A percentile compares a stretch with the other conserved stretches of the same genome.
These are phyloP conservation scores for Coluber constrictor DNA, from an alignment of 2,797 vertebrate species.

Conservation along the genomic window DNA sequence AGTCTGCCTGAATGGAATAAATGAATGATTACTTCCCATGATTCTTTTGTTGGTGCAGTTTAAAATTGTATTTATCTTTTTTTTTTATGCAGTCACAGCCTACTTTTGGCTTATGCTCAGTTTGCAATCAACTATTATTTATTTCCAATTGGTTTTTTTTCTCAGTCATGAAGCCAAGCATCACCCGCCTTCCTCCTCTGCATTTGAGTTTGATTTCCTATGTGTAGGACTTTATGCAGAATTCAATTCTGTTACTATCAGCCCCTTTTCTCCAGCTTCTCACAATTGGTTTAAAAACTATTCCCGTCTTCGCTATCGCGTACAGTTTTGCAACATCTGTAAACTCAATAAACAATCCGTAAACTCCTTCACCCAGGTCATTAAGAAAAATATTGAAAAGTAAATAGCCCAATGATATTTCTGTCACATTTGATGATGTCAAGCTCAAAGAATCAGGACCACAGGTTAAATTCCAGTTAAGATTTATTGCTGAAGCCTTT, in stretches of 20 bases:
- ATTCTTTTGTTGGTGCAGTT: not conserved
- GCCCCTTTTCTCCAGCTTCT: not conserved
- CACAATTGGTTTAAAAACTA: not conserved
- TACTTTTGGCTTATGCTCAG: not conserved
- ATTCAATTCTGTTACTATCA: not conserved
- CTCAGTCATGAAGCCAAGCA: not conserved
- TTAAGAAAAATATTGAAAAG: not conserved
- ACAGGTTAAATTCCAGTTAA: not conserved
- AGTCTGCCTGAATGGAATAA: not conserved
- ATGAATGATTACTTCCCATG: not conserved
- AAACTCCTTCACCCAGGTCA: not conserved
- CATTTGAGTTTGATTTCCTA: not conserved
- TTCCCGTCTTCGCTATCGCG: not conserved
- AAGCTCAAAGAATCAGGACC: not conserved
- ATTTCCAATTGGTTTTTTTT: not conserved
- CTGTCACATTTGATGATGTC: not conserved
- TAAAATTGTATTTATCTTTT: not conserved
- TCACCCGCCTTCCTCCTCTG: not conserved
- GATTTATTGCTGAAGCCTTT: not conserved
- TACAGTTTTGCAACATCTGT: not conserved
- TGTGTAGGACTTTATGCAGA: not conserved
- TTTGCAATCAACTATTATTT: not conserved
- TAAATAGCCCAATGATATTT: not conserved
- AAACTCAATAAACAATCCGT: not conserved
- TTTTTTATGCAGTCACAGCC: not conserved